Evolutionary conservation across 2,113 vertebrate genomes (phyloP), one percentile per base, ranked within the genome.

Genomic region (Papio anubis): DNA sequence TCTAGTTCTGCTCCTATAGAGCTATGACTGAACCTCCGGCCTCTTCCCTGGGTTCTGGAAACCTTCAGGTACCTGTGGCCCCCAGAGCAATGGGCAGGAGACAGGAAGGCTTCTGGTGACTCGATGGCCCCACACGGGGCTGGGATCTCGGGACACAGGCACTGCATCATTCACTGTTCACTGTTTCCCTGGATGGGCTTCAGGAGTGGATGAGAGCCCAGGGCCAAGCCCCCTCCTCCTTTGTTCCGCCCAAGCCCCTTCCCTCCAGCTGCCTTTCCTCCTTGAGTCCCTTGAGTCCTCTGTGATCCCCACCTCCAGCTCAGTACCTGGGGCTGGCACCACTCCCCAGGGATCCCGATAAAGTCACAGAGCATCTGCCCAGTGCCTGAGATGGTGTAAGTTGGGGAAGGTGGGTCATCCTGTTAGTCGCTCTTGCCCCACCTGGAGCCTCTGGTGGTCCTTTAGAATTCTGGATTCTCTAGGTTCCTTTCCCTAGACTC

Each of bases 281-380:
- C 13, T 16, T 64, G 55, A 90, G 48, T 32, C 35, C 45, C 72
- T 84, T 14, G 3, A 40, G 25, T 79, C 75, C 64, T 59, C 25
- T 32, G n/a, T 48, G 48, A 55, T 16, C 20, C 12, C 17, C 50
- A 12, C 25, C 43, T 40, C 64, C 25, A 38, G 80, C 90, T 86
- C 91, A 95, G 88, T 43, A 70, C 81, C 45, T 50, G 45, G 43
- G 61, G 9, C 55, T 80, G 55, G 83, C n/a, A 92, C 61, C 68
- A 80, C 52, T 90, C 20, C 57, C 52, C 18, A 50, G 50, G 40
- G 81, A 75, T 52, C 21, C 76, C 9, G 2, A 25, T 13, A 12
- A 82, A 52, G 23, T 25, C 35, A 18, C 25, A 18, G 55, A 78
- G 21, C 86, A 30, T 45, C 83, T 64, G 5, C 8, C 27, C 40